phyloP scores from a whole-genome alignment of 2,797 vertebrate species.

The Pachyuromys duprasi region DNA sequence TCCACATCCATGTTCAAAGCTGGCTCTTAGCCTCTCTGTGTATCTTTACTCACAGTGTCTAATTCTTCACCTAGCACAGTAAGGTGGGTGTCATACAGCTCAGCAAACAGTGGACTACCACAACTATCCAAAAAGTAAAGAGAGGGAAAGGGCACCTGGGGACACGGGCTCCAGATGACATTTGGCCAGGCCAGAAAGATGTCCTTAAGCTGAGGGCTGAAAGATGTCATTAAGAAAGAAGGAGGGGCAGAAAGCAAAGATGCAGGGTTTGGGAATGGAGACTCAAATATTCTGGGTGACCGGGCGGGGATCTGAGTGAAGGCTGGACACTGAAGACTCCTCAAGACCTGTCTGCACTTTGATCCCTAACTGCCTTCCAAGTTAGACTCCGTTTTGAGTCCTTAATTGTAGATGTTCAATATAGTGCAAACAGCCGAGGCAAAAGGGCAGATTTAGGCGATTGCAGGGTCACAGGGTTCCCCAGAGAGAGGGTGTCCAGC shows the following conservation, averaged over 20 bases:
- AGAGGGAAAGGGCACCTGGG: background rate
- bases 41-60: background rate
- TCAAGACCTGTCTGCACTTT: background rate
- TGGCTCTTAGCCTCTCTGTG: background rate
- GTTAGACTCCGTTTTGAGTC: background rate
- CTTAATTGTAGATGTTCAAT: background rate
- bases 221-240: background rate
- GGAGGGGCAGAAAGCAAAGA: background rate
- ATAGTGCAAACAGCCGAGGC: background rate
- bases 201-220: accelerated
- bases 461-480: background rate
- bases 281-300: background rate
- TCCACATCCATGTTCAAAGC: background rate
- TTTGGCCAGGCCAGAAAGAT: background rate
- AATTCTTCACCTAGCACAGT: background rate
- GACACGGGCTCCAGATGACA: background rate
- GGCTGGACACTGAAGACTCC: background rate
- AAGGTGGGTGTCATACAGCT: background rate
- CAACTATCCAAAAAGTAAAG: background rate
- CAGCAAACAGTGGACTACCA: accelerated
- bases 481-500: background rate
- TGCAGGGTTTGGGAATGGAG: background rate
- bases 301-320: background rate
- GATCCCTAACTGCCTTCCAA: background rate
- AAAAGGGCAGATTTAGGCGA: background rate